Percentiles rank a stretch among this genome's conserved stretches.
phyloP scores from a whole-genome alignment of 2,888 invertebrate species.

The Acrobeloides nanus region DNA sequence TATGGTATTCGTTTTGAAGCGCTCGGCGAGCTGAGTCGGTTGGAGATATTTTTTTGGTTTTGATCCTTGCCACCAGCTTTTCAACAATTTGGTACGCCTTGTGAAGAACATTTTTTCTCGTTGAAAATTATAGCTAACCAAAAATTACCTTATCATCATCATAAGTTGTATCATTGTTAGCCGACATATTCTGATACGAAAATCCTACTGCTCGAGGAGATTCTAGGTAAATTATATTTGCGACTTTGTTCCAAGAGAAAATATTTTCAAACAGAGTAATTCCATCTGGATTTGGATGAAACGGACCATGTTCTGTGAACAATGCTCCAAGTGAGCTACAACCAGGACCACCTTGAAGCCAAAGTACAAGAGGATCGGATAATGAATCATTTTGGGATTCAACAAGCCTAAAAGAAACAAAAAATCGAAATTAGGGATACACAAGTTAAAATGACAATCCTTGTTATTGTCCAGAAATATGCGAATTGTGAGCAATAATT shows the following conservation, averaged over 20 bases:
- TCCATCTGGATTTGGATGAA: conserved; percentile 9
- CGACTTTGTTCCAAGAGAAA: conserved; percentile 22
- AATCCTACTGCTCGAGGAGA: conserved; percentile 59
- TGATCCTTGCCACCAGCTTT: no score
- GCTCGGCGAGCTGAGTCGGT: conserved; percentile 21
- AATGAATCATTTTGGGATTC: conserved; percentile 50
- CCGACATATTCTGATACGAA: conserved; percentile 55
- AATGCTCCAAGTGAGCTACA: background rate
- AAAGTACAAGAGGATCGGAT: conserved; percentile 55
- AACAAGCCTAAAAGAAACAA: conserved; percentile 28
- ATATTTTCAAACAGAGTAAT: conserved; percentile 6
- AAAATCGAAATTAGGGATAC: background rate
- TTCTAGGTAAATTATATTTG: conserved; percentile 59
- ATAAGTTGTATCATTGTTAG: conserved; percentile 24
- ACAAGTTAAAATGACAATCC: no score
- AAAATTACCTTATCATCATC: conserved; percentile 52
- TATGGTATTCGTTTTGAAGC: no score
- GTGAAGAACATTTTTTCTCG: no score
- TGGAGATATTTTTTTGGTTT: no score
- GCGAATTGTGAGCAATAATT: no score
- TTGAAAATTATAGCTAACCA: no score
- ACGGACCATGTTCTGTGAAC: conserved; percentile 6
- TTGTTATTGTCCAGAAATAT: no score
- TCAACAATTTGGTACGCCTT: no score
- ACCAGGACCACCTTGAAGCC: conserved; percentile 50